Evolutionary conservation across 2,113 vertebrate genomes (phyloP), one percentile per base, ranked within the genome.

Genomic region (Lepisosteus oculatus): DNA sequence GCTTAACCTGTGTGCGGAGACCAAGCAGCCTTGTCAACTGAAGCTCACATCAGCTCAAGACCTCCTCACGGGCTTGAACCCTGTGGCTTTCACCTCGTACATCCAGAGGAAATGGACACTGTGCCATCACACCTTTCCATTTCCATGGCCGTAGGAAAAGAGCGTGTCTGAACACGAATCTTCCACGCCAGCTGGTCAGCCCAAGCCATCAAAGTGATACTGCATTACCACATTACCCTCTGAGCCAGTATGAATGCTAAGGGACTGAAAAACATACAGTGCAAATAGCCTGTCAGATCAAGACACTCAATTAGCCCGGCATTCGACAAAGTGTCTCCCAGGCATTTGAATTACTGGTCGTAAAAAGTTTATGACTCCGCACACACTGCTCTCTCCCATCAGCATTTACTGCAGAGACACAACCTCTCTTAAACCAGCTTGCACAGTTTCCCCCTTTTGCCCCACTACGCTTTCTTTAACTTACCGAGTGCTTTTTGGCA

Each of bases 21-120:
- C 8, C 47, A 5, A n/a, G 68, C 67, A 61, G 11, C 55, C 41
- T 55, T 15, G 69, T 72, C 65, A 65, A 70, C 67, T 57, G 51
- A 43, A 67, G 62, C n/a, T 73, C 67, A 75, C 72, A 15, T 70
- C 68, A 70, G 47, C 68, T 59, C 17, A 55, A 29, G 55, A 29
- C 55, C 65, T 45, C 14, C 44, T 56, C 69, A 71, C 59, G 45
- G 57, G 29, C 42, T 71, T 74, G 62, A 77, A 56, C 51, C 61
- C 55, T 57, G 15, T n/a, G 54, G 71, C 69, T 8, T 66, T 29
- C 41, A 64, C 6, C 9, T 5, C 9, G 3, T 5, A 51, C 5
- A 9, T 51, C 47, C 47, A 51, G 9, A 51, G 47, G 5, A 29
- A n/a, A 61, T 51, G 47, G 2, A 51, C 5, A 51, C 47, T 2